Conservation (phyloP, 2,797 vertebrate genomes). For the Aulostomus chinensis region DNA sequence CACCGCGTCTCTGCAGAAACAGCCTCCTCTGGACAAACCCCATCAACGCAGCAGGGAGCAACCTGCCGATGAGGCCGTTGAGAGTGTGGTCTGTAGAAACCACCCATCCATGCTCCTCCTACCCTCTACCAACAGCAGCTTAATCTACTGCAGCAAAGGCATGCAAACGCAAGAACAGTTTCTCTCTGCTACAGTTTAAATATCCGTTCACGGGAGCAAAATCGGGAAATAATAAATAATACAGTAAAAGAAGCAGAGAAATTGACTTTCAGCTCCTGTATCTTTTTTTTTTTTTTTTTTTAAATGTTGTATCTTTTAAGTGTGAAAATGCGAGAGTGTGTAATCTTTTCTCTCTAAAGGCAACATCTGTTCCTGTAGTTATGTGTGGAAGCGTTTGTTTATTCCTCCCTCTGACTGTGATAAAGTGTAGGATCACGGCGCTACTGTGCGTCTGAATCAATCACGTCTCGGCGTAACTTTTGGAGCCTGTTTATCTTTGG, state of each 20-base stretch:
- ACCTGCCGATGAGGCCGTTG: too few species aligned
- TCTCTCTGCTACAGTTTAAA: constrained; percentile 20
- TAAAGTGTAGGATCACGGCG: constrained; percentile 54
- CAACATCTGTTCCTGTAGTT: constrained; percentile 71
- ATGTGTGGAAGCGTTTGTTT: constrained; percentile 71
- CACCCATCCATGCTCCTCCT: too few species aligned
- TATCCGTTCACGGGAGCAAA: constrained; percentile 16
- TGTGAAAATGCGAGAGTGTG: constrained; percentile 55
- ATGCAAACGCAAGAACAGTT: constrained; percentile 9
- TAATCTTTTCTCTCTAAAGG: constrained; percentile 53
- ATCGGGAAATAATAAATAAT: constrained; percentile 12
- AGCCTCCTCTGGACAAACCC: too few species aligned
- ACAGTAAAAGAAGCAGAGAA: constrained; percentile 30
- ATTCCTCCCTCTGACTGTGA: constrained; percentile 54
- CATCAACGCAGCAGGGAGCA: too few species aligned
- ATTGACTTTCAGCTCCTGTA: constrained; percentile 46
- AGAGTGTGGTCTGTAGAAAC: too few species aligned
- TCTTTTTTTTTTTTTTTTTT: constrained; percentile 15
- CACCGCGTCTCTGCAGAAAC: too few species aligned
- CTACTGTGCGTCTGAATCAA: constrained; percentile 56
- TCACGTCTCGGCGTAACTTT: constrained; percentile 48
- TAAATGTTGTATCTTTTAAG: constrained; percentile 22
- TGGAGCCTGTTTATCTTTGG: constrained; percentile 60
- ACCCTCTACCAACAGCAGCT: neutral
- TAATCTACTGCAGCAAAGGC: too few species aligned